Evolutionary conservation across 2,113 vertebrate species (phyloP).

Genomic region (Notothenia coriiceps): DNA sequence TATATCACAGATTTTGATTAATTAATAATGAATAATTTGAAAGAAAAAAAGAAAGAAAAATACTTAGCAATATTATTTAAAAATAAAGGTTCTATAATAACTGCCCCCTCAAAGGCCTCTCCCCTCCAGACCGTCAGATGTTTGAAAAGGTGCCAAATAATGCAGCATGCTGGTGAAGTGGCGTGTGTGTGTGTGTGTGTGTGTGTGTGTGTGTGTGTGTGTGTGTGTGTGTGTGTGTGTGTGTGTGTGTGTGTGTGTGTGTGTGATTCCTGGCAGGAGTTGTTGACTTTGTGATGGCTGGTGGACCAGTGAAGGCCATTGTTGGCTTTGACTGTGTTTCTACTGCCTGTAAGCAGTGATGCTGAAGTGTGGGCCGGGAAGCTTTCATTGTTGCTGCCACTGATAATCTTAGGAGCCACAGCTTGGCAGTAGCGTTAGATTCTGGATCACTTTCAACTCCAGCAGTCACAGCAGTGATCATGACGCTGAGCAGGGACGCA

Average conservation of each 20-base stretch:
- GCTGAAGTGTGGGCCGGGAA: slow-evolving; percentile 32
- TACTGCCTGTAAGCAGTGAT: slow-evolving; percentile 61
- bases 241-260: not conserved
- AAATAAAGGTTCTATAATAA: not conserved
- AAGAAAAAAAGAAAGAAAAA: not conserved
- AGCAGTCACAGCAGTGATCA: slow-evolving; percentile 39
- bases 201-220: slow-evolving; percentile 30
- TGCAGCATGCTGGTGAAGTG: slow-evolving; percentile 44
- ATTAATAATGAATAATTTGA: not conserved
- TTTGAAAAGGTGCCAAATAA: slow-evolving; percentile 52
- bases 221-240: not conserved
- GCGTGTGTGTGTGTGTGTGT: not conserved
- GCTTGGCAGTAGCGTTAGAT: slow-evolving; percentile 45
- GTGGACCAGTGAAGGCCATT: slow-evolving; percentile 55
- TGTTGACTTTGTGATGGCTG: slow-evolving; percentile 71
- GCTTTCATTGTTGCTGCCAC: slow-evolving; percentile 56
- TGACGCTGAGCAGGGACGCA: slow-evolving; percentile 42
- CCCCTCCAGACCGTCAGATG: slow-evolving; percentile 2
- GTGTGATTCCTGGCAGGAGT: slow-evolving; percentile 33
- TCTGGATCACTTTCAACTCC: slow-evolving; percentile 71
- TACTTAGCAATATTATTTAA: not conserved
- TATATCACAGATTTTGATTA: not conserved
- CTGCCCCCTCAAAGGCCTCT: not conserved
- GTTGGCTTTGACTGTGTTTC: slow-evolving; percentile 74
- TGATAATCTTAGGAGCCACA: slow-evolving; percentile 63